Conservation (phyloP, 2,888 invertebrate species). For the Rotaria macrura region DNA sequence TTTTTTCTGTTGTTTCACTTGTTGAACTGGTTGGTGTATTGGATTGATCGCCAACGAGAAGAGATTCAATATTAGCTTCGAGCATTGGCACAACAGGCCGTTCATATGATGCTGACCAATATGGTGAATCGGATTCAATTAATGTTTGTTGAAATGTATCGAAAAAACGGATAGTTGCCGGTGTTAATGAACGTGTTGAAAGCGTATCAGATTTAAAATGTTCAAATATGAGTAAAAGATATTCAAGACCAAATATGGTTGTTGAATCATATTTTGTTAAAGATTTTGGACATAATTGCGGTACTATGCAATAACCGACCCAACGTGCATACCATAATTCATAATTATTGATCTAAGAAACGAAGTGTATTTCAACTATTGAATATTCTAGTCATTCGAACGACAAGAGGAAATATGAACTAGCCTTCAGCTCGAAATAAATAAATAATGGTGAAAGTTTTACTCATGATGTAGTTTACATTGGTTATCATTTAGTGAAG, state of each 20-base stretch:
- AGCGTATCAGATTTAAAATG: slow-evolving; percentile 4
- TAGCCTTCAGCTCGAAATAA: too few relatives aligned
- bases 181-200: background rate
- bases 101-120: background rate
- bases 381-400: too few relatives aligned
- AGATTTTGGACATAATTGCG: background rate
- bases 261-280: background rate
- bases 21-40: background rate
- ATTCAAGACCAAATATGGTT: background rate
- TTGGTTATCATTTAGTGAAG: too few relatives aligned
- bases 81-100: background rate
- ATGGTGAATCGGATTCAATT: background rate
- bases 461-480: too few relatives aligned
- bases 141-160: slow-evolving; percentile 19
- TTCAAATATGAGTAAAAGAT: background rate
- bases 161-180: background rate
- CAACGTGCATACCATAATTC: slow-evolving; percentile 10
- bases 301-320: background rate
- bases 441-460: too few relatives aligned
- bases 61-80: background rate
- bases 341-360: background rate
- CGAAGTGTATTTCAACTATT: too few relatives aligned
- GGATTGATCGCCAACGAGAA: background rate
- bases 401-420: too few relatives aligned
- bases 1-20: background rate